phyloP scores from a whole-genome alignment of 2,888 invertebrate species.

The Phania funesta region DNA sequence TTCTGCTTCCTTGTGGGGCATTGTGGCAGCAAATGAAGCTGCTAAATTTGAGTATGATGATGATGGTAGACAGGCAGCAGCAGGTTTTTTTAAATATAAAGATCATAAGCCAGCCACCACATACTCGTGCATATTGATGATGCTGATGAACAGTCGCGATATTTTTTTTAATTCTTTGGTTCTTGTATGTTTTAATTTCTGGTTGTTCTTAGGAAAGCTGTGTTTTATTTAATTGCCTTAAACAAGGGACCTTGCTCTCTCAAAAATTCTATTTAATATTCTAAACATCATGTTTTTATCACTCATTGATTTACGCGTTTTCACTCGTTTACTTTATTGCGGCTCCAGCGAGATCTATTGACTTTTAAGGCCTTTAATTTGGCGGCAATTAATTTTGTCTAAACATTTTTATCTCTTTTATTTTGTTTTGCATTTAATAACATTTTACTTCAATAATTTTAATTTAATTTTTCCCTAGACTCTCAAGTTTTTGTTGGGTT shows the following conservation, averaged over 20 bases:
- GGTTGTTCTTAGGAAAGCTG: conserved; percentile 26
- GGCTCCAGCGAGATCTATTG: neutral
- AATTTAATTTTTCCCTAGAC: conserved; percentile 30
- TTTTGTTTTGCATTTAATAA: neutral
- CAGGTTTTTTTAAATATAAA: neutral
- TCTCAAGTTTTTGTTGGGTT: conserved; percentile 9
- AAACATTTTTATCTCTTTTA: neutral
- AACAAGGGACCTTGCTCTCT: neutral
- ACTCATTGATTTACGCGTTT: conserved; percentile 16
- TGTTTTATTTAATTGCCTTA: conserved; percentile 23
- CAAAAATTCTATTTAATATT: conserved; percentile 45
- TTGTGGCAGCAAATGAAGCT: conserved; percentile 31
- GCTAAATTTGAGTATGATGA: neutral
- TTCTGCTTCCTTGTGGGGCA: conserved; percentile 9
- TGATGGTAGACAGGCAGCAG: conserved; percentile 24
- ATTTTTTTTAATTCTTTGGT: neutral
- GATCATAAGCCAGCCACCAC: conserved; percentile 19
- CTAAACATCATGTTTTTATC: conserved; percentile 33
- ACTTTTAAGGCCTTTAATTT: conserved; percentile 31
- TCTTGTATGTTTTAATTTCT: conserved; percentile 15
- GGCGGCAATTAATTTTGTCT: neutral
- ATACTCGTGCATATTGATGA: too few relatives aligned
- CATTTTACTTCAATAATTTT: conserved; percentile 4
- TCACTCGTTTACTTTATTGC: neutral
- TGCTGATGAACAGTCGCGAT: conserved; percentile 40